Conservation (phyloP, 2,113 vertebrate genomes). For the Ancistrus triradiatus region DNA sequence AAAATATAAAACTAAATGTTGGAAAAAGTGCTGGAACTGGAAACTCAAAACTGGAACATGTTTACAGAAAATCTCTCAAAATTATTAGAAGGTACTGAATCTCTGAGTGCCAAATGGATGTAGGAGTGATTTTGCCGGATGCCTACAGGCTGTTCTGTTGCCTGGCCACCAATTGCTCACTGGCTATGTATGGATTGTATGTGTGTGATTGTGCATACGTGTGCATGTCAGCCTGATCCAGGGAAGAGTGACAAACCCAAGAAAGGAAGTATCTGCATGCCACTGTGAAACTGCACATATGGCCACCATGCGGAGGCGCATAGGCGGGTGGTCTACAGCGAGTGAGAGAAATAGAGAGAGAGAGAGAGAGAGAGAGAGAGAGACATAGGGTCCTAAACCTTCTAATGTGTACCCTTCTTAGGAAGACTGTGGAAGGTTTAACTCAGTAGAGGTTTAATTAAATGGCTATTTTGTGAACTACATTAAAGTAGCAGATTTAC, state of each 20-base stretch:
- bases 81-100: neutral
- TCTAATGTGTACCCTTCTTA: no score
- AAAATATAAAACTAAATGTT: no score
- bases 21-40: no score
- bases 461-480: no score
- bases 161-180: constrained; percentile 13
- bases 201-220: constrained; percentile 19
- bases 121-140: constrained; percentile 6
- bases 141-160: constrained; percentile 25
- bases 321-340: constrained; percentile 19
- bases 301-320: constrained; percentile 40
- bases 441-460: no score
- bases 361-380: no score
- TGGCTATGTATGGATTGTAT: constrained; percentile 21
- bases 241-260: constrained; percentile 52
- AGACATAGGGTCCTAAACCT: no score
- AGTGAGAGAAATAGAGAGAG: no score
- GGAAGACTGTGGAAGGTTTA: no score
- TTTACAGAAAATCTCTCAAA: constrained; percentile 4
- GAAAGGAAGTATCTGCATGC: constrained; percentile 52
- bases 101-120: neutral
- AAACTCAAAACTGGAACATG: neutral
- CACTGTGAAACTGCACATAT: constrained; percentile 59
- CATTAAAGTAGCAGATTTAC: no score
- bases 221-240: constrained; percentile 39